Base-by-base conservation (phyloP, 2,888 invertebrate species). In the Microchrysa polita region DNA sequence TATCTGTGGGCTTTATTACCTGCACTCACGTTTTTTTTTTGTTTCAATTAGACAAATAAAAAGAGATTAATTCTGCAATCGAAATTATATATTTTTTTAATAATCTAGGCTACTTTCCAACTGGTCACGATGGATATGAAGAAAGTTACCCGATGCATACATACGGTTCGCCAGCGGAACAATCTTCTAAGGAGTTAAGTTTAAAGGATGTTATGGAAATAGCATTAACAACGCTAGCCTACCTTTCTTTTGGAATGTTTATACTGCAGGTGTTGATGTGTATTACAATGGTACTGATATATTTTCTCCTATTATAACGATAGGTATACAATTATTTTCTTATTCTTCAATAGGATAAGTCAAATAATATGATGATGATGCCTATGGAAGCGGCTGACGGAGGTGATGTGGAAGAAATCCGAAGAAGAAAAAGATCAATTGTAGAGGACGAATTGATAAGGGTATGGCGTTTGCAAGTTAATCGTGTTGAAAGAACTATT, bases 201-300 rank as follows among this genome's bases (percentile, higher is more conserved):
- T 82, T 93, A 23, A 88, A 88, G 40, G 92, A 94, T 78, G 87
- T 94, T 52, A 92, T 93, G 78, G 93, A 94, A 75, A 90, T 94
- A 75, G 93, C 93, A 0, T 86, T 94, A 23, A 94, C 94, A 0
- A 93, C 93, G 0, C 87, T 94, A 48, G 94, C 94, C 0, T 94
- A 92, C 80, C 82, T 94, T 10, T 92, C 93, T 0, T 94, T 94
- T 79, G 93, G 92, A 40, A 89, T 93, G 86, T 94, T 94, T 79
- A 86, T 92, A 14, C 86, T 94, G 60, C 93, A 94, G 82, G 89
- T 94, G 14, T 86, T 93, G 9, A 91, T 94, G 90, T 92, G 92
- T 80, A 90, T 92, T 18, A 83, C 84, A n/a, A 82, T 83, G 83
- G 84, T 84, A 81, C n/a, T n/a, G n/a, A n/a, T 5, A 34, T 34